Evolutionary conservation across 2,888 invertebrate species (phyloP).

Genomic region (Rotaria sp.): DNA sequence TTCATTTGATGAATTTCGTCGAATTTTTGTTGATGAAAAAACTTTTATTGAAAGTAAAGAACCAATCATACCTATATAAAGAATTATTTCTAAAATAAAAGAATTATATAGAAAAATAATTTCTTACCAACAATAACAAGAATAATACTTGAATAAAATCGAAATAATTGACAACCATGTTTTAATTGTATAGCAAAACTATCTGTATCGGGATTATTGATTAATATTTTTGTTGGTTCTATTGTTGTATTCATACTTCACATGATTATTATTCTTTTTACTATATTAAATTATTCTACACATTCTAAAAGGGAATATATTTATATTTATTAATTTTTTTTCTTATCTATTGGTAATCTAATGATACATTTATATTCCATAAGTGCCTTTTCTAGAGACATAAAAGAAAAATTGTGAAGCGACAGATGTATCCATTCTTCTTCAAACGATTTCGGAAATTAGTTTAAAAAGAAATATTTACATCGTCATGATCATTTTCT

Average conservation of each 20-base stretch:
- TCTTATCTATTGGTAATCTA: too few species aligned
- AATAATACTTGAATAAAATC: conserved; percentile 28
- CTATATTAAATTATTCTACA: background rate
- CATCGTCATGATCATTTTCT: background rate
- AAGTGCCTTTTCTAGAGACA: too few species aligned
- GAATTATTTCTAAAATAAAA: background rate
- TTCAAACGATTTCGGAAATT: too few species aligned
- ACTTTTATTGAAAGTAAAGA: conserved; percentile 38
- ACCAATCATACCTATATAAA: conserved; percentile 32
- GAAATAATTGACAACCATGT: conserved; percentile 1
- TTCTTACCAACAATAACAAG: conserved; percentile 10
- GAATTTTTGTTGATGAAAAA: conserved; percentile 38
- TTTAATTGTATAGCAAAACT: background rate
- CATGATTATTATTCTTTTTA: background rate
- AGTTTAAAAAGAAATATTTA: too few species aligned
- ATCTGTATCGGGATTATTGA: background rate
- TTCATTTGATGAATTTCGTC: conserved; percentile 33
- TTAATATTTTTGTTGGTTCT: background rate
- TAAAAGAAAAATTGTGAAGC: too few species aligned
- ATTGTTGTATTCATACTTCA: background rate
- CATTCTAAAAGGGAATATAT: too few species aligned
- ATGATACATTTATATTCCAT: too few species aligned
- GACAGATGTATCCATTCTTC: too few species aligned
- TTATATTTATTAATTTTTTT: too few species aligned
- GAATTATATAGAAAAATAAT: conserved; percentile 8